phyloP scores from a whole-genome alignment of 2,113 vertebrate species.

The Setophaga coronata region DNA sequence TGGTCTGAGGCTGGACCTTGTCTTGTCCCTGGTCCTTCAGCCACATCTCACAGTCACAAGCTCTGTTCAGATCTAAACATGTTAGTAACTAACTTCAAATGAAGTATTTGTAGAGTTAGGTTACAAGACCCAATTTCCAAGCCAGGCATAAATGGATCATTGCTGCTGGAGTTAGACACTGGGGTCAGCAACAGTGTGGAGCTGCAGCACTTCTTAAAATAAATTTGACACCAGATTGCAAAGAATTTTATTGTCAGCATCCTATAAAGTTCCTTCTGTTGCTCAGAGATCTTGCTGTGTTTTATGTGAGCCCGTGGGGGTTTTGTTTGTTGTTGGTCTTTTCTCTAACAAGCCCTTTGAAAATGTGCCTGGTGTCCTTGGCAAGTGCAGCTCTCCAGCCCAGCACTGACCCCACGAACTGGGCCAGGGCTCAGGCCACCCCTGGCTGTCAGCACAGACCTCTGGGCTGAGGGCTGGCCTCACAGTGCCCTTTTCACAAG shows the following conservation, averaged over 20 bases:
- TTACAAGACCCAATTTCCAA: neutral
- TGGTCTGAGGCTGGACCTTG: neutral
- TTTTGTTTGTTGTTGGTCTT: neutral
- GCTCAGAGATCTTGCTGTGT: constrained; percentile 3
- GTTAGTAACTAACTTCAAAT: neutral
- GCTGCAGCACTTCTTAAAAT: constrained; percentile 17
- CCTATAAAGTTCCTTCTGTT: constrained; percentile 36
- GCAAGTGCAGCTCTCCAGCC: neutral
- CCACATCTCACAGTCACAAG: neutral
- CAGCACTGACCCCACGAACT: neutral
- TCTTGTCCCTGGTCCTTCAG: neutral
- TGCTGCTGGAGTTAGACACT: neutral
- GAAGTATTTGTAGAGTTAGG: neutral
- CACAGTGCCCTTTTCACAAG: neutral
- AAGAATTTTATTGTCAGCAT: constrained; percentile 39
- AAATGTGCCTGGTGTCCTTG: neutral
- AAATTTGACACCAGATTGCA: constrained; percentile 36
- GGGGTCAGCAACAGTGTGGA: neutral
- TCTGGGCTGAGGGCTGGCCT: neutral
- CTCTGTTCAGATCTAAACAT: neutral
- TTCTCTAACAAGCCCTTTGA: neutral
- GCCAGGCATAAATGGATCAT: neutral
- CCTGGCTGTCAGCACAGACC: neutral
- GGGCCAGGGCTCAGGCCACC: neutral
- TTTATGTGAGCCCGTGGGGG: neutral